These are phyloP conservation scores for Euphydryas editha DNA, from an alignment of 2,888 invertebrate species.

Conservation along the genomic window DNA sequence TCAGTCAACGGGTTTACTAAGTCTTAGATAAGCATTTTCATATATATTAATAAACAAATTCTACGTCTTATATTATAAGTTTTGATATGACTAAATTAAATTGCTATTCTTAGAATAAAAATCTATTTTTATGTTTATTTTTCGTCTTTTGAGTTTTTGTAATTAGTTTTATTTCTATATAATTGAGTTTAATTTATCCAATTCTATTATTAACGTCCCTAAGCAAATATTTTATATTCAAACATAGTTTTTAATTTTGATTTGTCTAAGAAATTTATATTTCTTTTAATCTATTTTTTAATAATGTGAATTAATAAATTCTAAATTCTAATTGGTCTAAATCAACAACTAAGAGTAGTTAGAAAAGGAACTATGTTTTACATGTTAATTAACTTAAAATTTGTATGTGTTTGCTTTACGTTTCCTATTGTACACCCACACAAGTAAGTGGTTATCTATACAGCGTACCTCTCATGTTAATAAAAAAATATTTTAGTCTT, in stretches of 20 bases:
- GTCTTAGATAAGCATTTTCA: no score
- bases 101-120: no score
- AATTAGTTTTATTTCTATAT: no score
- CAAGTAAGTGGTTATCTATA: slow-evolving; percentile 23
- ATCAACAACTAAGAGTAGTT: slow-evolving; percentile 20
- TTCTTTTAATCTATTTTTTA: not conserved
- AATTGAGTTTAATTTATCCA: no score
- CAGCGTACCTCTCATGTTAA: not conserved
- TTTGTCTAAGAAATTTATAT: no score
- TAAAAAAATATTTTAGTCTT: slow-evolving; percentile 4
- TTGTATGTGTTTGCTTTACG: slow-evolving; percentile 9
- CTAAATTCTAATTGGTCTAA: slow-evolving; percentile 14
- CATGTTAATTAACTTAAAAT: slow-evolving; percentile 31
- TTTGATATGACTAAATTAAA: no score
- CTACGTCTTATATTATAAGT: no score
- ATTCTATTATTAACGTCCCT: no score
- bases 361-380: slow-evolving; percentile 1
- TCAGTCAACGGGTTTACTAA: no score
- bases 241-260: not conserved
- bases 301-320: slow-evolving; percentile 4
- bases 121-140: no score
- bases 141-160: no score
- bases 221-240: not conserved
- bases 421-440: slow-evolving; percentile 24
- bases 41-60: no score